A percentile compares a stretch with the other conserved stretches of the same genome.
These are phyloP conservation scores for Trichacis sp. DNA, from an alignment of 2,888 invertebrate species.

Conservation along the genomic window DNA sequence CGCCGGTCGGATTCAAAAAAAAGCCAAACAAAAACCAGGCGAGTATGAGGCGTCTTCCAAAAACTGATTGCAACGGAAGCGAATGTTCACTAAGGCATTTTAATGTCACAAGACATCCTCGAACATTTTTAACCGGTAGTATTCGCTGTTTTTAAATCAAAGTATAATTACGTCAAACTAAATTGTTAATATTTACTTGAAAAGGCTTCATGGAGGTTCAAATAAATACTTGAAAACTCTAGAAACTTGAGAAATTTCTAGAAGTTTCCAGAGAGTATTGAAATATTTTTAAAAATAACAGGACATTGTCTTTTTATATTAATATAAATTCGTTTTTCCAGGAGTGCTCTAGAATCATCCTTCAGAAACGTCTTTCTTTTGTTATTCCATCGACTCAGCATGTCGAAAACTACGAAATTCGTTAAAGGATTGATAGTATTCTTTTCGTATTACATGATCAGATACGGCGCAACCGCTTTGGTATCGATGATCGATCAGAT, in stretches of 20 bases:
- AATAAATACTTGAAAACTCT: too few relatives aligned
- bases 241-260: too few relatives aligned
- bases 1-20: slow-evolving; percentile 79
- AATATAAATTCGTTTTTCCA: slow-evolving; percentile 64
- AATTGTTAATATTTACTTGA: too few relatives aligned
- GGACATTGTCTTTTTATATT: too few relatives aligned
- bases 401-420: slow-evolving; percentile 95
- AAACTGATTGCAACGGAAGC: slow-evolving; percentile 94
- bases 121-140: slow-evolving; percentile 85
- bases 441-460: slow-evolving; percentile 87
- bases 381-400: slow-evolving; percentile 92
- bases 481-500: slow-evolving; percentile 86
- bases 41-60: slow-evolving; percentile 94
- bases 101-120: slow-evolving; percentile 87
- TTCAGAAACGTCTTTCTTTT: slow-evolving; percentile 90
- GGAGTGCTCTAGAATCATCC: slow-evolving; percentile 80
- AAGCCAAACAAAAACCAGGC: slow-evolving; percentile 80
- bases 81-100: slow-evolving; percentile 97
- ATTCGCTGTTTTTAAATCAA: neutral
- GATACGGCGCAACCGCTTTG: slow-evolving; percentile 81
- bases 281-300: too few relatives aligned
- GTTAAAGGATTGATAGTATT: slow-evolving; percentile 91
- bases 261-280: too few relatives aligned
- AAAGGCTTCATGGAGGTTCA: too few relatives aligned
- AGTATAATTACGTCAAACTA: too few relatives aligned